phyloP scores from a whole-genome alignment of 2,888 invertebrate genomes.

The Phyllotreta striolata region DNA sequence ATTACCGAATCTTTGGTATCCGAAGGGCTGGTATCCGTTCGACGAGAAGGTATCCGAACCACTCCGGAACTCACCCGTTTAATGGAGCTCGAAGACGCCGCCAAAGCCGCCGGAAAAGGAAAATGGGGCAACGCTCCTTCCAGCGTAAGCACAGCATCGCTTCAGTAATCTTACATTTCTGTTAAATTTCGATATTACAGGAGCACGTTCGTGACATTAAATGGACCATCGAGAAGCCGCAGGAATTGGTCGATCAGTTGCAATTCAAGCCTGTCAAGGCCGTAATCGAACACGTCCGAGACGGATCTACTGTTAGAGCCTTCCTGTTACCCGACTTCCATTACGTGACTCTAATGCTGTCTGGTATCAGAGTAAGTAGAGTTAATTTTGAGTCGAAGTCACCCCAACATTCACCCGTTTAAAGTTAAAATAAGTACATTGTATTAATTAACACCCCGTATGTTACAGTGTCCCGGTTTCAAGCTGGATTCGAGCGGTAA shows the following conservation, averaged over 20 bases:
- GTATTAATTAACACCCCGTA: constrained; percentile 7
- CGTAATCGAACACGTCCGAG: constrained; percentile 95
- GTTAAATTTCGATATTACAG: constrained; percentile 53
- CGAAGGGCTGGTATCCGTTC: constrained; percentile 89
- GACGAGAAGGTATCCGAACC: constrained; percentile 70
- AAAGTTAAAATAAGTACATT: no score
- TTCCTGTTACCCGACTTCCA: constrained; percentile 90
- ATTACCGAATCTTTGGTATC: constrained; percentile 86
- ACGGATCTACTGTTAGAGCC: constrained; percentile 94
- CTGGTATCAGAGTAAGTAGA: constrained; percentile 87
- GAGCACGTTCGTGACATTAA: constrained; percentile 86
- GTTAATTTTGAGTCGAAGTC: no score
- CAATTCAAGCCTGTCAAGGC: constrained; percentile 89
- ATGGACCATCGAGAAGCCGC: constrained; percentile 84
- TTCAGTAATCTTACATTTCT: constrained; percentile 5
- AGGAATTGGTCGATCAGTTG: constrained; percentile 83
- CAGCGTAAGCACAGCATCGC: constrained; percentile 43
- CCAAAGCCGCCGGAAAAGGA: constrained; percentile 88
- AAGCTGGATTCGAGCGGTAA: constrained; percentile 78
- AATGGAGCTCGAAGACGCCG: constrained; percentile 87
- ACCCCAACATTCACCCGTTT: not conserved
- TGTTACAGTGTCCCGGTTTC: constrained; percentile 75
- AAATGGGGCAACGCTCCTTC: constrained; percentile 67
- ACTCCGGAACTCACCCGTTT: constrained; percentile 74
- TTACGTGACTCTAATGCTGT: constrained; percentile 93